phyloP scores from a whole-genome alignment of 2,113 vertebrate species.

The Ceyx cyanopectus region DNA sequence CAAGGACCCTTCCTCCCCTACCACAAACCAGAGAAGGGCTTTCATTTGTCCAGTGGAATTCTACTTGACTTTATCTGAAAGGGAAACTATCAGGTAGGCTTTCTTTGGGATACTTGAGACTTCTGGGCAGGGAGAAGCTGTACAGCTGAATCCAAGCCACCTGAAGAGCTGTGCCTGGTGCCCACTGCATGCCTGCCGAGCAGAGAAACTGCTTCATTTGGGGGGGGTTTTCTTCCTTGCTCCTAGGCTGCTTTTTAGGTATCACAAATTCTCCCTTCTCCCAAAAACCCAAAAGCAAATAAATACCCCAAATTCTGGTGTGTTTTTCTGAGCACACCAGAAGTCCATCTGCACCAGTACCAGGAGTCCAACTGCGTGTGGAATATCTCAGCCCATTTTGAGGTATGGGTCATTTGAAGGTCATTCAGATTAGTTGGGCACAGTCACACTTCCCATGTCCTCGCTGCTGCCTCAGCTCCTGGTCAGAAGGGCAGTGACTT shows the following conservation, averaged over 20 bases:
- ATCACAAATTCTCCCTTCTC: background rate
- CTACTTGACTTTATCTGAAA: background rate
- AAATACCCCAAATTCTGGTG: background rate
- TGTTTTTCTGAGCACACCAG: background rate
- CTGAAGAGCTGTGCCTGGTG: background rate
- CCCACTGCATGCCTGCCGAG: fast-evolving
- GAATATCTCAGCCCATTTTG: background rate
- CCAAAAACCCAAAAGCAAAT: background rate
- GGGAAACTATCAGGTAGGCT: background rate
- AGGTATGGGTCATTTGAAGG: background rate
- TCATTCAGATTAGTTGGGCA: background rate
- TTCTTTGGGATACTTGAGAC: background rate
- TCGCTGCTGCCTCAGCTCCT: background rate
- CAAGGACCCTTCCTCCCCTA: background rate
- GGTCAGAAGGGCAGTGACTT: no score
- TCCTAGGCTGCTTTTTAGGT: background rate
- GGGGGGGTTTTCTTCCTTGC: background rate
- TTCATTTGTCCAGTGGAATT: background rate
- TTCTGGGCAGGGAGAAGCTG: background rate
- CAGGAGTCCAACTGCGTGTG: background rate
- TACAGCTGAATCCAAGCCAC: background rate
- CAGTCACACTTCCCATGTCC: background rate
- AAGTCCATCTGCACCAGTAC: background rate
- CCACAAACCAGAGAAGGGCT: background rate
- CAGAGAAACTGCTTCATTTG: background rate